phyloP scores from a whole-genome alignment of 2,888 invertebrate genomes.

The Oxytorus armatus region DNA sequence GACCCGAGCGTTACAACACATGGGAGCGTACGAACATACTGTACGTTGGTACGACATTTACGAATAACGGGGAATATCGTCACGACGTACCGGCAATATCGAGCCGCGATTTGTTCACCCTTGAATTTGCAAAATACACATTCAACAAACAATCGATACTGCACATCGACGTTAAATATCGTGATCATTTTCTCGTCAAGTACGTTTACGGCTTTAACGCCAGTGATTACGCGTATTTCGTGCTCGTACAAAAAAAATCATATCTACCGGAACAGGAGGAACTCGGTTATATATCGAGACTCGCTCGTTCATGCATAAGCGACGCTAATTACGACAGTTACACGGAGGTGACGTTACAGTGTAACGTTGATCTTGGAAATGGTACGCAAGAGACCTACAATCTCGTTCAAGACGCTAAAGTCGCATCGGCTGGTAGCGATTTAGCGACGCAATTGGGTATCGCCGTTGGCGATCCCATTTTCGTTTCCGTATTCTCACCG shows the following conservation, averaged over 20 bases:
- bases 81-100: slow-evolving; percentile 97
- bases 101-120: slow-evolving; percentile 92
- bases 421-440: slow-evolving; percentile 93
- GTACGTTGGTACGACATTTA: slow-evolving; percentile 97
- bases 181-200: slow-evolving; percentile 97
- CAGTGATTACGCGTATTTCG: slow-evolving; percentile 97
- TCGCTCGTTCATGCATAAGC: slow-evolving; percentile 96
- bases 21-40: slow-evolving; percentile 94
- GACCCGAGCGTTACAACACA: slow-evolving; percentile 94
- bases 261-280: slow-evolving; percentile 95
- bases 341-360: slow-evolving; percentile 97
- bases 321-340: slow-evolving; percentile 98
- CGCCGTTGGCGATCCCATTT: slow-evolving; percentile 91
- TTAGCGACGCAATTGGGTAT: slow-evolving; percentile 93
- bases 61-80: slow-evolving; percentile 95
- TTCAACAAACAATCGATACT: slow-evolving; percentile 94
- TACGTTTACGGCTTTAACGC: slow-evolving; percentile 98
- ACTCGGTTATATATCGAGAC: slow-evolving; percentile 94
- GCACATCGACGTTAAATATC: slow-evolving; percentile 96
- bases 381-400: slow-evolving; percentile 88
- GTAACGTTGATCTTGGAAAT: slow-evolving; percentile 88
- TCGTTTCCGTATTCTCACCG: slow-evolving; percentile 96
- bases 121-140: slow-evolving; percentile 92
- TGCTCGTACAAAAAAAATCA: slow-evolving; percentile 97
- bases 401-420: slow-evolving; percentile 96